Base-by-base conservation (phyloP, 1,140 invertebrate genomes). In the Arctopsyche grandis region DNA sequence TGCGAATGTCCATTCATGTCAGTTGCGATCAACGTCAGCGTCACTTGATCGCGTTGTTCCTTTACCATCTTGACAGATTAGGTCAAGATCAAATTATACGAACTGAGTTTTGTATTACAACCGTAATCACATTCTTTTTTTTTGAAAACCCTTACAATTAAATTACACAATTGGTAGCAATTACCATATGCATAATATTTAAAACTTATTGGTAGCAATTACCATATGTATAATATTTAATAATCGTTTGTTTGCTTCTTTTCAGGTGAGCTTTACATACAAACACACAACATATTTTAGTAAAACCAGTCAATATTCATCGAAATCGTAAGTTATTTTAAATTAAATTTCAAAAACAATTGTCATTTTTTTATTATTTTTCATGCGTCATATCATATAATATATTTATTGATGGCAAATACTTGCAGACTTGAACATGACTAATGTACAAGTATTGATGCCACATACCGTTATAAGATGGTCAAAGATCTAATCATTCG, bases 1-100 rank as follows among this genome's bases (percentile, higher is more conserved):
- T 63, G 80, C 75, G 75, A 81, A 81, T 81, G 78, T 69, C 58
- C 80, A 77, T 79, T 74, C 75, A 46, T 74, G 80, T 79, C 80
- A 81, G 16, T 79, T 74, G 48, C 69, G 63, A 76, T 79, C 63
- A 78, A 63, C 77, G 80, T 79, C 78, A 81, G 66, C 44, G 80
- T 78, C 79, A 63, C 52, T 66, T 60, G 69, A 48, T 75, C 48
- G 38, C 70, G 78, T 66, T 76, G 74, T 76, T 52, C 46, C 74
- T 76, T 76, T 63, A 76, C 29, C 74, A 76, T 76, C 74, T 76
- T 44, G 78, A 74, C 58, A 77, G 69, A 79, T 81, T 81, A 77
- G 80, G 77, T 81, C 80, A 79, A 79, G 78, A 77, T 78, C 80
- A 74, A 58, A 29, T 75, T 63, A 76, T 76, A 38, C 46, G 56